phyloP scores from a whole-genome alignment of 2,113 vertebrate genomes.

The Gobio gobio region DNA sequence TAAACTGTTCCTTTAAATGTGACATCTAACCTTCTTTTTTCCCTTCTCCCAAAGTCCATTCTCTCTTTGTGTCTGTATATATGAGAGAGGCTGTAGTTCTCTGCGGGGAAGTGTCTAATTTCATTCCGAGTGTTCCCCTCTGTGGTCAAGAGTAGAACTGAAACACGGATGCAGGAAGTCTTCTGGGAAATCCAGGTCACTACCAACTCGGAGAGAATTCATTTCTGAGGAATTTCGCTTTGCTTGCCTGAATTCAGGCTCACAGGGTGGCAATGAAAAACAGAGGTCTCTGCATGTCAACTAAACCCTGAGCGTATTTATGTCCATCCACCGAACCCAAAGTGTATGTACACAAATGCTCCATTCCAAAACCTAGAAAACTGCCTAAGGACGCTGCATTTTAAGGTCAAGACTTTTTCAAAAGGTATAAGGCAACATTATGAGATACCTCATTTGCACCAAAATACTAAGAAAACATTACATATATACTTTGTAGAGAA shows the following conservation, averaged over 20 bases:
- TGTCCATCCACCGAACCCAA: conserved; percentile 24
- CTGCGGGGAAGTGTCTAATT: conserved; percentile 38
- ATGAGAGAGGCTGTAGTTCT: conserved; percentile 8
- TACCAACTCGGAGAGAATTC: conserved; percentile 44
- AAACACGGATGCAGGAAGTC: conserved; percentile 35
- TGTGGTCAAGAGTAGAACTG: conserved; percentile 51
- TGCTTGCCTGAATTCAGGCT: conserved; percentile 43
- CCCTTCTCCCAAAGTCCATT: not conserved
- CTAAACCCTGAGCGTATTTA: conserved; percentile 38
- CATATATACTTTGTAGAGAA: not conserved
- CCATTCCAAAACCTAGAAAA: not conserved
- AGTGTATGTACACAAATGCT: not conserved
- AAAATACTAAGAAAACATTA: not conserved
- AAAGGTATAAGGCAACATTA: not conserved
- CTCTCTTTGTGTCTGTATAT: conserved; percentile 6
- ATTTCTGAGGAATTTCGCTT: conserved; percentile 48
- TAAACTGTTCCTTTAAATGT: not conserved
- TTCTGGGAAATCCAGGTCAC: conserved; percentile 47
- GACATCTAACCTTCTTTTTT: not conserved
- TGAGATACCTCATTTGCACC: not conserved
- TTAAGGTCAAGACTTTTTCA: not conserved
- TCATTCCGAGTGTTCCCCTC: conserved; percentile 35
- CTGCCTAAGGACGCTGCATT: not conserved
- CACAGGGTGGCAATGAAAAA: conserved; percentile 38
- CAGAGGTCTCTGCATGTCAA: conserved; percentile 50